Conservation (phyloP, 2,888 invertebrate species). For the Sepiola atlantica region DNA sequence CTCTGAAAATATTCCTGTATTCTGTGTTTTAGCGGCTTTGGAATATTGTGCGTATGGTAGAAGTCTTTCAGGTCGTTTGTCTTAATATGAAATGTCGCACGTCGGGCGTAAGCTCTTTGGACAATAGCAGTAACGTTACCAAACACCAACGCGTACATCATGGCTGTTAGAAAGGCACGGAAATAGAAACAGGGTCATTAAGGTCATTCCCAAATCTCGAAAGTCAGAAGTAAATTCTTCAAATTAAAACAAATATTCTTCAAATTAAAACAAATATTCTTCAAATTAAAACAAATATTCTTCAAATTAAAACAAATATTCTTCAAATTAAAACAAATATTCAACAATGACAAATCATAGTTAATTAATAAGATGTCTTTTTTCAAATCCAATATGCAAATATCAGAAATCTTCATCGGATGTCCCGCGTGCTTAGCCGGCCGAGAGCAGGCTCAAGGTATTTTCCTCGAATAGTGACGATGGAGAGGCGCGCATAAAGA, state of each 20-base stretch:
- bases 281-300: too few relatives aligned
- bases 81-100: constrained; percentile 94
- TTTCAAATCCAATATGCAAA: not conserved
- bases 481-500: too few relatives aligned
- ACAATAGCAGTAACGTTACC: constrained; percentile 98
- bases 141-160: constrained; percentile 98
- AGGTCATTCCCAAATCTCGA: not conserved
- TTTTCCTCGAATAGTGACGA: too few relatives aligned
- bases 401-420: not conserved
- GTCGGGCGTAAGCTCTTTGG: constrained; percentile 94
- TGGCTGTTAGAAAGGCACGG: constrained; percentile 79
- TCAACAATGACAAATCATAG: too few relatives aligned
- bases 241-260: too few relatives aligned
- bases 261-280: too few relatives aligned
- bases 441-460: too few relatives aligned
- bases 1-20: constrained; percentile 99
- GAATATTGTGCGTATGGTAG: constrained; percentile 93
- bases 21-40: constrained; percentile 93
- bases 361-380: too few relatives aligned
- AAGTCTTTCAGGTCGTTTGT: constrained; percentile 97
- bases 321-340: too few relatives aligned
- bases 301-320: too few relatives aligned
- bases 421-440: too few relatives aligned
- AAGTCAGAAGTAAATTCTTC: not conserved
- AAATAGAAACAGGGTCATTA: not conserved